Base-by-base conservation (phyloP, 1,140 invertebrate species). In the Apis mellifera region DNA sequence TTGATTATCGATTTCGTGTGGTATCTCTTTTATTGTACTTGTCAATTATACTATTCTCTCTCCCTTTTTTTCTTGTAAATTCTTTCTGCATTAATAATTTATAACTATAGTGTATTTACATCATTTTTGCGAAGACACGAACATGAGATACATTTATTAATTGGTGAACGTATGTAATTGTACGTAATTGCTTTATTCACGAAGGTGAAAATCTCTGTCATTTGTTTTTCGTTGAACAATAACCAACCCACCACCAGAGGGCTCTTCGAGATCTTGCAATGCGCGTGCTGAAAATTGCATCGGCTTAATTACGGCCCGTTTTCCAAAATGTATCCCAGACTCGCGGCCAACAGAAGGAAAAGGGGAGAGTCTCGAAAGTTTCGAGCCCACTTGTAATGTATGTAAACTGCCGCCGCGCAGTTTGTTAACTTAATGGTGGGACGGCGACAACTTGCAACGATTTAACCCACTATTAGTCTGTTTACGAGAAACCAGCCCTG, bases 341-440 rank as follows among this genome's bases (percentile, higher is more conserved):
- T 75, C 62, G 21, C n/a, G 50, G 19, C 11, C n/a, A 19, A 68
- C 32, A 73, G 69, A 64, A 81, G 79, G 72, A 72, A 73, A 78
- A 57, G 48, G 55, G 57, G 5, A 76, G 76, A 76, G 76, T 85
- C 84, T 70, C 70, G 65, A 64, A 84, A 86, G 82, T 86, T 85
- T 81, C 71, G 59, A 57, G 12, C 54, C 54, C 54, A 84, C 83
- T 78, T 72, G 84, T 79, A 84, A 85, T 85, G 69, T 72, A 85
- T 84, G 77, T 79, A 72, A 72, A 65, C 50, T 32, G 69, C 55
- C 55, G 26, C 55, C 62, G 26, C 55, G 32, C 76, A 55, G 64
- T 75, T 85, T 76, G 59, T 80, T 75, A 84, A 66, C 71, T 81
- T 71, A 42, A 48, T 74, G 68, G 52, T 26, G 21, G 26, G 48